Base-by-base conservation (phyloP, 1,140 invertebrate species). In the Phocides pigmalion region DNA sequence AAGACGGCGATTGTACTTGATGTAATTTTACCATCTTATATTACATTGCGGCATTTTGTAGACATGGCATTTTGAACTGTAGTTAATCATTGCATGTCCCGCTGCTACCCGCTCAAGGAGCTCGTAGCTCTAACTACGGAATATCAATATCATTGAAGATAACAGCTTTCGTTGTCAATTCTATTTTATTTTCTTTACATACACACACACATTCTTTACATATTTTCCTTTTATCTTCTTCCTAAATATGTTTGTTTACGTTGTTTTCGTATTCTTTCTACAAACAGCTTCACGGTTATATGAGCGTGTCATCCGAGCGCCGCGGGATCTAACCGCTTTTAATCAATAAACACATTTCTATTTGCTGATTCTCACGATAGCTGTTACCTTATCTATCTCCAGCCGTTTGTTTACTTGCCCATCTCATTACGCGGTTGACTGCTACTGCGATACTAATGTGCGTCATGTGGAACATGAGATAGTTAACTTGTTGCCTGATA, bases 331-430 rank as follows among this genome's bases (percentile, higher is more conserved):
- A n/a, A 1, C 32, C 32, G 32, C 32, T 8, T 3, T 35, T 35
- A 35, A 35, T n/a, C 11, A 35, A 8, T 12, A 35, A 8, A 12
- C n/a, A 11, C 32, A 35, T 35, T 35, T 35, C 32, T 11, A 35
- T 1, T n/a, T 35, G 32, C 32, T 12, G n/a, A 35, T 35, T 35
- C 32, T 35, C 32, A 35, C 32, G 32, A 35, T 35, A 9, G 32
- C 32, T 51, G 25, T 28, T 28, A 28, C 3, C 2, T 54, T 37
- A 20, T 20, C 39, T 14, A 44, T 16, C 44, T 17, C 20, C 19
- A 14, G 37, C 4, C 58, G 28, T 25, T 20, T 49, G 49, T 44
- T 53, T 56, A 44, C 41, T 22, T 56, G 49, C 47, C 50, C 62
- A 32, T 22, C 16, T 17, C 39, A 35, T 35, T 35, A n/a, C 32